Evolutionary conservation across 2,797 vertebrate genomes (phyloP), one percentile per base, ranked within the genome.

Genomic region (Sebastes iracundus): DNA sequence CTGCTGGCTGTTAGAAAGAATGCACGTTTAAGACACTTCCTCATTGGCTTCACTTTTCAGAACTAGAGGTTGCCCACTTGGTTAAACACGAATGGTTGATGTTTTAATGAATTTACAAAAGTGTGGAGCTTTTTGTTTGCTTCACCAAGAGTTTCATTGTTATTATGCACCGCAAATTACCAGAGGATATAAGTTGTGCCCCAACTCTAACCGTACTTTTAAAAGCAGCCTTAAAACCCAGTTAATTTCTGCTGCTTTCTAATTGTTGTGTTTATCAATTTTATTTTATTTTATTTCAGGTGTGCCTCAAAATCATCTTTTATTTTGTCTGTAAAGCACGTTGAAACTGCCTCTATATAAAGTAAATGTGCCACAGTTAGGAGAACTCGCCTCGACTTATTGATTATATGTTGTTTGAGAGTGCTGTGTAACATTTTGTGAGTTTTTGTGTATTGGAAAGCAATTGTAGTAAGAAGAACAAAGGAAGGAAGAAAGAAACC

Each of bases 1-100:
- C 42, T 46, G 42, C 42, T 42, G 38, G 38, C 38, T 46, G 0
- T 18, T 46, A 46, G 6, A 46, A 7, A 46, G 6, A 46, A 46
- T 46, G 42, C 42, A 46, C 0, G 14, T 46, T 18, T 46, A 46
- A 46, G 14, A 0, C 42, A 18, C 42, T 46, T 46, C 42, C 5
- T 5, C 38, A 42, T 16, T 42, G 38, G 38, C 0, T 42, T 42
- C 13, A 42, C 0, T 42, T 42, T 42, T 46, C 42, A 46, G 14
- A 46, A 1, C 14, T 46, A 0, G 42, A 16, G 14, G 14, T 0
- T 6, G 42, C 42, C 14, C 42, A 46, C 14, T 42, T 6, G 42
- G 6, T 46, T 16, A 52, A 52, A 52, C 46, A 52, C 16, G 7
- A 52, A 52, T 52, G 18, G 18, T 52, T 20, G 18, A 18, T 52